Base-by-base conservation (phyloP, 1,140 invertebrate species). In the Ganaspis sp. region DNA sequence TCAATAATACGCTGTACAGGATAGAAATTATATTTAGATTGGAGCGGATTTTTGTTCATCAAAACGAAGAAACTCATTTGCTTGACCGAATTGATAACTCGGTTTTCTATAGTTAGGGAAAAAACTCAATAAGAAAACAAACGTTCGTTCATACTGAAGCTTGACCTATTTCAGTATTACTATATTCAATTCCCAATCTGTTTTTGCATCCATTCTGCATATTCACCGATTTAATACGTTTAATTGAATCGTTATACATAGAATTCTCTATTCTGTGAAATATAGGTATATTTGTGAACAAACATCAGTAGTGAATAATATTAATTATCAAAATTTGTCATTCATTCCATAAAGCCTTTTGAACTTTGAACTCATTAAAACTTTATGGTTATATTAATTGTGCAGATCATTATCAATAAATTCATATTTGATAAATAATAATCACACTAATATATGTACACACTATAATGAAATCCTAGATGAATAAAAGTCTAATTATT, bases 141-240 rank as follows among this genome's bases (percentile, higher is more conserved):
- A n/a, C 15, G 45, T 49, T 49, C n/a, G 45, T 49, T 49, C n/a
- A 49, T 49, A 49, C 45, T 49, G 17, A 49, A 49, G 45, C 45
- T 49, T 49, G 45, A 49, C 45, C 45, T 49, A 49, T 49, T 49
- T 49, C 45, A 17, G 45, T 49, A 49, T 49, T 49, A 49, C 45
- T 49, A 17, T 4, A 49, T 49, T n/a, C 45, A 49, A n/a, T 49
- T 49, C 17, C 45, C 45, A 49, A 49, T 49, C 45, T 49, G 45
- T 49, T 49, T 49, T 49, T 49, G 45, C 45, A 49, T 49, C 45
- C 45, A 49, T 49, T 49, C n/a, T 49, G n/a, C 45, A 49, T 49
- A 49, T 49, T 49, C 45, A n/a, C 12, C 45, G n/a, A 49, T 49
- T 49, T n/a, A 49, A 49, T 49, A 49, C 45, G 45, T 49, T 49